Evolutionary conservation across 1,140 invertebrate genomes (phyloP).

Genomic region (Cyclargus thomasi): DNA sequence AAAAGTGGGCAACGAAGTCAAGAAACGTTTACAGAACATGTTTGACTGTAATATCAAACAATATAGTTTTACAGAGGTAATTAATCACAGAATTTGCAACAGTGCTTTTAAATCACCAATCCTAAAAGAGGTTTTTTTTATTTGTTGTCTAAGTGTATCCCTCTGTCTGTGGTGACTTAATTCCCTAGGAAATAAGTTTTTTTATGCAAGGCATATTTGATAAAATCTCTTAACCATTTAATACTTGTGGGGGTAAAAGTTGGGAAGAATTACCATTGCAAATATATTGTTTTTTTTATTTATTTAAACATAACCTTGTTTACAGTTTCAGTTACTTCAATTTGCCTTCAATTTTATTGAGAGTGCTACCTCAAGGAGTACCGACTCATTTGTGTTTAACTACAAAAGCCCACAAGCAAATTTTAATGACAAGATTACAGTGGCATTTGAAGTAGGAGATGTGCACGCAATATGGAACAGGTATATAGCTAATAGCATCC

Average conservation of each 20-base stretch:
- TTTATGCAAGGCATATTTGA: too few relatives aligned
- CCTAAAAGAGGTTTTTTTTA: too few relatives aligned
- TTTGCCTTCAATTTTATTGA: constrained; percentile 58
- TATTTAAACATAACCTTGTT: constrained; percentile 14
- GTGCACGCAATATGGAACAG: constrained; percentile 56
- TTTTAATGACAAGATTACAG: constrained; percentile 46
- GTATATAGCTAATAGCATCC: constrained; percentile 32
- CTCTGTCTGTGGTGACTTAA: too few relatives aligned
- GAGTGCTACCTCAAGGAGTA: constrained; percentile 44
- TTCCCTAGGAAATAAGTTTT: too few relatives aligned
- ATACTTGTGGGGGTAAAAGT: too few relatives aligned
- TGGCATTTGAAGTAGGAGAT: constrained; percentile 58
- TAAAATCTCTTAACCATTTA: too few relatives aligned
- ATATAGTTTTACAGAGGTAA: constrained; percentile 61
- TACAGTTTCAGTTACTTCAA: constrained; percentile 52
- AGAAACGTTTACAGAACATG: constrained; percentile 46
- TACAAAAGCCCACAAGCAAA: constrained; percentile 49
- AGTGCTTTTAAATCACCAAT: too few relatives aligned
- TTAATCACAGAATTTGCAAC: not conserved
- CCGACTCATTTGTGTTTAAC: constrained; percentile 44
- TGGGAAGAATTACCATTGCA: too few relatives aligned
- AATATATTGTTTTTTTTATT: constrained; percentile 13
- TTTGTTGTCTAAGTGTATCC: too few relatives aligned
- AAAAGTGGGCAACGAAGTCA: constrained; percentile 46
- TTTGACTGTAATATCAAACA: constrained; percentile 69